Base-by-base conservation (phyloP, 2,113 vertebrate species). In the Phyllostomus hastatus region DNA sequence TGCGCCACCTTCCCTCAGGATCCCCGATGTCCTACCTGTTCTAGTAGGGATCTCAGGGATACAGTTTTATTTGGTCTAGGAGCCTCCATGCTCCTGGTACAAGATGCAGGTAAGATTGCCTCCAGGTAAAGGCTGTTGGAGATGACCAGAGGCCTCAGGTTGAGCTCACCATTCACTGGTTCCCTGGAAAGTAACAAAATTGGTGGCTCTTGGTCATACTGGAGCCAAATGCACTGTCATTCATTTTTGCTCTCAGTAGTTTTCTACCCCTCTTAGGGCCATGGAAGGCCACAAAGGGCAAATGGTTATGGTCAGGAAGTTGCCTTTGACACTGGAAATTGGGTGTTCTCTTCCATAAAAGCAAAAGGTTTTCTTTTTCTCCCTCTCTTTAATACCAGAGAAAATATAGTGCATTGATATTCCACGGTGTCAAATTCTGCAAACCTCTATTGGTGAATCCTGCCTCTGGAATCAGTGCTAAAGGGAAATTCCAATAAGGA, bases 61-160 rank as follows among this genome's bases (percentile, higher is more conserved):
- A 52, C 26, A n/a, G 35, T 76, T 72, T 5, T 43, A 4, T 43
- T 67, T 48, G 12, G 16, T 15, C 14, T 76, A 46, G 67, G 43
- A 26, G 4, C 10, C 2, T 2, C 19, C 16, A 52, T 38, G 33
- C 10, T 26, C 35, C 2, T 0, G 14, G 26, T 20, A 15, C 10
- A 54, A 22, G 20, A 54, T 66, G 35, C 59, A 52, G 26, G 57
- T 28, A 43, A 43, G 48, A 17, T 11, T 61, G 24, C 3, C 24
- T 33, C 28, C 61, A 33, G 14, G 11, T 31, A 17, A 64, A 41
- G 67, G 52, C 19, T 28, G 12, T 1, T 54, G 4, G 9, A 85
- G 28, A 7, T 22, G 31, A 41, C 35, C 6, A 20, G 28, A 75
- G 46, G 35, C 54, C 26, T 28, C 11, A 35, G 10, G 9, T 2